Evolutionary conservation across 1,140 invertebrate species (phyloP), one percentile per base, ranked within the genome.

Genomic region (Bombus sibiricus): DNA sequence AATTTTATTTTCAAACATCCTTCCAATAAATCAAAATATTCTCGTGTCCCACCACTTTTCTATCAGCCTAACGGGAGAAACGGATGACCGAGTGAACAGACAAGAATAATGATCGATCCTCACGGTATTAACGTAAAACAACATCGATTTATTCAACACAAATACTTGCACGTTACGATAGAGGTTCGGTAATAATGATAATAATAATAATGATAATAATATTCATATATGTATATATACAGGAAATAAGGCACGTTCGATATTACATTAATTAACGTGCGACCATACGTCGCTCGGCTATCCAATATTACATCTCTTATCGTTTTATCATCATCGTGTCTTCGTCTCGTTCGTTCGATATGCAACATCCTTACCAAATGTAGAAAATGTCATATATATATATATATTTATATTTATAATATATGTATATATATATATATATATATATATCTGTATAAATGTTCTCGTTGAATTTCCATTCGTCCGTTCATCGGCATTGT

Each of bases 211-310:
- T 93, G 89, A 90, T 93, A 92, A 91, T 94, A 87, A 90, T 93
- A 92, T 89, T 89, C 89, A 90, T 91, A 93, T 92, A 89, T 90
- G 89, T 93, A 93, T 80, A 80, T 94, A 92, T 94, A 94, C 93
- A 94, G 90, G 92, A 93, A 94, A 94, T 94, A 94, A 94, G 94
- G 94, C 94, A 94, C 94, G 88, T 94, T 94, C 92, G 94, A 94
- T 94, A 94, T 94, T 94, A 93, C 91, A 93, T 93, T 93, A 92
- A 93, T 93, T 91, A 92, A 90, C 89, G 91, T 81, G 88, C 90
- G 89, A 86, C 87, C 75, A 79, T 28, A 37, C 71, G 85, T 91
- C 77, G 88, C 84, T 68, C 85, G 86, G 78, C 83, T 89, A 87
- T 90, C 88, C 89, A 62, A 78, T 78, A 75, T 91, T 88, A 92